Evolutionary conservation across 2,797 vertebrate species (phyloP).

Genomic region (Parauchenoglanis ngamensis): DNA sequence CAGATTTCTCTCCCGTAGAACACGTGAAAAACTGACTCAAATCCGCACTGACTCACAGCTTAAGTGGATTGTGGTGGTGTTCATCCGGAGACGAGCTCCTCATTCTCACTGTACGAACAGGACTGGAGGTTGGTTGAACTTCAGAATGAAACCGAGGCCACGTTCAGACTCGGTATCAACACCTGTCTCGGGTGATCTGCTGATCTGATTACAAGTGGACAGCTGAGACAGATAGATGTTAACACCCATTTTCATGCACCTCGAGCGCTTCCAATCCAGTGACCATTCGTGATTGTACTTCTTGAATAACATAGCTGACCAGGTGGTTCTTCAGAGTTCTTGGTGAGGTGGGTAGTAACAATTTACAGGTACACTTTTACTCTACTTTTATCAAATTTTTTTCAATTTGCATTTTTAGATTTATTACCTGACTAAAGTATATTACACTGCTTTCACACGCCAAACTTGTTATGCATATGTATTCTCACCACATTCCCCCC

Average conservation of each 20-base stretch:
- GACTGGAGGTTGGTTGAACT: conserved; percentile 64
- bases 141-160: conserved; percentile 11
- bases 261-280: not conserved
- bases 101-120: conserved; percentile 61
- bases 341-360: not conserved
- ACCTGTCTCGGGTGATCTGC: conserved; percentile 5
- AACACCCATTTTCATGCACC: not conserved
- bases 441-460: not conserved
- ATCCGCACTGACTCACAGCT: conserved; percentile 22
- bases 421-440: not conserved
- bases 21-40: conserved; percentile 48
- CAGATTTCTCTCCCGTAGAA: conserved; percentile 35
- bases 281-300: not conserved
- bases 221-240: not conserved
- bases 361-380: not conserved
- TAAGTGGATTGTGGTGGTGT: conserved; percentile 33
- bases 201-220: conserved; percentile 5
- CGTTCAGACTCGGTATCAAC: not conserved
- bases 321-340: not conserved
- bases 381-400: not conserved
- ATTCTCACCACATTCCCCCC: not conserved
- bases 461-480: not conserved
- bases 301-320: not conserved
- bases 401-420: not conserved
- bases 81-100: conserved; percentile 56